A percentile compares a stretch with the other conserved stretches of the same genome.
Evolutionary conservation across 2,113 vertebrate species (phyloP).

Genomic region (Myrmophylax atrothorax): DNA sequence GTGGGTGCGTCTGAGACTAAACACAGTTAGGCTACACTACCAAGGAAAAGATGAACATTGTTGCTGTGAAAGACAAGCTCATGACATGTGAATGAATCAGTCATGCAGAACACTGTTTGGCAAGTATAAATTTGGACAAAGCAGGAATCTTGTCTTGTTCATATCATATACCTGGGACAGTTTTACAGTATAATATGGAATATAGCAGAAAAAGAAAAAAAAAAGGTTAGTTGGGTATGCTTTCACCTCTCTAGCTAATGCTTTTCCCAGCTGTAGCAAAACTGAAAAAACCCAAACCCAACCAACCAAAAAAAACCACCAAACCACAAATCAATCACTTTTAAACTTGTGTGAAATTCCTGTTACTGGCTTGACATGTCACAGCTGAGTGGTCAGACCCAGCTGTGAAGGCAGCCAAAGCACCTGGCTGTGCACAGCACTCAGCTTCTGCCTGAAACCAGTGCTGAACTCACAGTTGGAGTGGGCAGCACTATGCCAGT

Average conservation of each 20-base stretch:
- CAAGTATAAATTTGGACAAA: neutral
- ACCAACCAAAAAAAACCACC: neutral
- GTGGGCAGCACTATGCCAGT: neutral
- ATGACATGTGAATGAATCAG: neutral
- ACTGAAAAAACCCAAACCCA: neutral
- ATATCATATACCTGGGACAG: neutral
- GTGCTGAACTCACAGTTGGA: neutral
- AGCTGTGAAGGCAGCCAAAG: neutral
- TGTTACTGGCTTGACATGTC: neutral
- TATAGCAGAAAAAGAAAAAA: neutral
- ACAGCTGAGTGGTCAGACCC: neutral
- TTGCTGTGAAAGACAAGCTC: neutral
- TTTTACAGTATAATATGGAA: neutral
- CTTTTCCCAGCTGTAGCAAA: neutral
- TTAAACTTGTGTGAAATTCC: neutral
- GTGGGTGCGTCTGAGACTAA: neutral
- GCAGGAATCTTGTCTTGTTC: neutral
- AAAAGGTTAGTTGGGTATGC: neutral
- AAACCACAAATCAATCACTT: neutral
- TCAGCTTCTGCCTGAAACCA: neutral
- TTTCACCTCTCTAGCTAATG: neutral
- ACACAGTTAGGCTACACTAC: neutral
- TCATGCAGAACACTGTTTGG: rapidly evolving
- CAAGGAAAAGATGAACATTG: neutral
- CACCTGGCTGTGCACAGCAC: neutral